Percentiles rank a stretch among this genome's conserved stretches.
phyloP scores from a whole-genome alignment of 1,140 invertebrate genomes.

The Drosophila bocki region DNA sequence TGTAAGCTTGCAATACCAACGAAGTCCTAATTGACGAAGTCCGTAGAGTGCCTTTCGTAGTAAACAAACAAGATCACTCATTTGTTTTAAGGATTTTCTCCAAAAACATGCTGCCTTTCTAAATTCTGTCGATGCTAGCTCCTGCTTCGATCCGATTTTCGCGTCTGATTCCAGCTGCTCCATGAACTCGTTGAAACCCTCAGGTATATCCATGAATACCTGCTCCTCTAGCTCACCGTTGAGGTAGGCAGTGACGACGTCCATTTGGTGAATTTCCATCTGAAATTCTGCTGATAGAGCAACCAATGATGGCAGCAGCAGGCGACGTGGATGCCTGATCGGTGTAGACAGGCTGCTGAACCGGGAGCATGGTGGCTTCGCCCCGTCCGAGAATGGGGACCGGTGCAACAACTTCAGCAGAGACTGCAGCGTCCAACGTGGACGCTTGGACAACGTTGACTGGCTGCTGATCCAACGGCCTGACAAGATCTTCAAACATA shows the following conservation, averaged over 20 bases:
- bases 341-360: too few species aligned
- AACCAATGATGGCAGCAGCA: neutral
- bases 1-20: constrained; percentile 75
- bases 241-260: constrained; percentile 30
- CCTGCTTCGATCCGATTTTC: too few species aligned
- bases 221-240: constrained; percentile 29
- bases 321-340: neutral
- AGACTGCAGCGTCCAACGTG: too few species aligned
- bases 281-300: constrained; percentile 12
- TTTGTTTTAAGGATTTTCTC: neutral
- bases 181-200: too few species aligned
- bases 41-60: constrained; percentile 8
- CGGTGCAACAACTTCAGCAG: too few species aligned
- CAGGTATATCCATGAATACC: constrained; percentile 18
- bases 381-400: too few species aligned
- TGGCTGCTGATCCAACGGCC: too few species aligned
- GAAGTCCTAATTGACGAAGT: constrained; percentile 83
- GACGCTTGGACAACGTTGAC: too few species aligned
- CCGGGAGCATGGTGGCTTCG: too few species aligned
- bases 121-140: neutral
- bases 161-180: too few species aligned
- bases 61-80: neutral
- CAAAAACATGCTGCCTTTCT: neutral
- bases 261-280: constrained; percentile 31
- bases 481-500: too few species aligned